Evolutionary conservation across 2,888 invertebrate species (phyloP), one percentile per base, ranked within the genome.

Genomic region (Neoscelio sp.): DNA sequence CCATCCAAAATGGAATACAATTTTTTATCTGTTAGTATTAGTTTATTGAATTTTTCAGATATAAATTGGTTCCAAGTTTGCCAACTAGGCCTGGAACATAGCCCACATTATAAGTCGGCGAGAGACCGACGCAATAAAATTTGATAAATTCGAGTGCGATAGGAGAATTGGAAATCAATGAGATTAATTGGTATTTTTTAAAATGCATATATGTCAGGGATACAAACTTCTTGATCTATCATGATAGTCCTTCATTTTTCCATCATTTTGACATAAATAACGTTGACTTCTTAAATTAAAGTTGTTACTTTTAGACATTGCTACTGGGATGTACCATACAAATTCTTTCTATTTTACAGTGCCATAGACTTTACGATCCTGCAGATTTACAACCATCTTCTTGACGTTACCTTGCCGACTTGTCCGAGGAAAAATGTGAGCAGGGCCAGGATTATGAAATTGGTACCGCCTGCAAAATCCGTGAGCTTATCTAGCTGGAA

Each of bases 391-490:
- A 10, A 38, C 56, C 17, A n/a, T n/a, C n/a, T n/a, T n/a, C n/a
- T n/a, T n/a, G n/a, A n/a, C n/a, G n/a, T n/a, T 90, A 94, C 94
- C 91, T 95, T 95, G 85, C 94, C 94, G 82, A 94, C 94, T 92
- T 96, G 96, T 8, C 96, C 96, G 38, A 97, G 92, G 87, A 96
- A 95, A 91, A 98, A 97, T 20, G 97, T 97, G 42, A 97, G 91
- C 77, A 98, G 90, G 5, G 97, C 97, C 82, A 98, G 93, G 62
- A 97, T 95, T 82, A 97, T 96, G 90, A 98, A 98, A 91, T 98
- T 98, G 65, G 96, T 95, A 67, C 98, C 98, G 5, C 98, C 97
- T 76, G 97, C 97, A 91, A 98, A 97, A 91, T 98, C 98, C 0
- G 97, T 96, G 68, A 98, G 92, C 91, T 97, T 97, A 89, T 98